Conservation (phyloP, 1,140 invertebrate species). For the Drosophila dunni region DNA sequence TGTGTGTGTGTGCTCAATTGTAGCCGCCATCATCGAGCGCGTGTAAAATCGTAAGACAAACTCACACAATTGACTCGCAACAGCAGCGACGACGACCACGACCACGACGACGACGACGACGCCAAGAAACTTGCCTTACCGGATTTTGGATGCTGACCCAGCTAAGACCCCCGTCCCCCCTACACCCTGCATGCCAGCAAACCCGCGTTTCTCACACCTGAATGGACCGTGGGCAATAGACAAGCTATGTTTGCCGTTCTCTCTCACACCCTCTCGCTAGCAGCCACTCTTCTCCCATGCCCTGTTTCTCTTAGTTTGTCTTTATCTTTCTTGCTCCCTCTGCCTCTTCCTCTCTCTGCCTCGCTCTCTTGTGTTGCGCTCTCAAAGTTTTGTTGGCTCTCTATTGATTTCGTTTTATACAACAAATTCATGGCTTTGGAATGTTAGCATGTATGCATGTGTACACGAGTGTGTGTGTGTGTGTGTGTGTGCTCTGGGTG, state of each 20-base stretch:
- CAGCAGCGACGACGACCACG: slow-evolving; percentile 1
- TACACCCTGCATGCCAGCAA: not conserved
- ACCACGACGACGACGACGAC: slow-evolving; percentile 7
- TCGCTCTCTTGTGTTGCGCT: slow-evolving; percentile 6
- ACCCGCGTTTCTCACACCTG: slow-evolving; percentile 39
- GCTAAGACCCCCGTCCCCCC: slow-evolving; percentile 9
- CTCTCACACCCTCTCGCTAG: not conserved
- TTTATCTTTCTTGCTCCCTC: slow-evolving; percentile 8
- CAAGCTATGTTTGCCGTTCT: slow-evolving; percentile 8
- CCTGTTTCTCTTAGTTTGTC: slow-evolving; percentile 8
- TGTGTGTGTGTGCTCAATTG: slow-evolving; percentile 44
- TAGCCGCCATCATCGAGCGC: slow-evolving; percentile 44
- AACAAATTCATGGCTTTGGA: slow-evolving; percentile 66
- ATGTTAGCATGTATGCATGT: slow-evolving; percentile 44
- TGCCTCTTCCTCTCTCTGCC: not conserved
- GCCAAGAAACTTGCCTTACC: slow-evolving; percentile 73
- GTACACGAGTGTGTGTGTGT: slow-evolving; percentile 8
- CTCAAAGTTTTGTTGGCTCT: slow-evolving; percentile 30
- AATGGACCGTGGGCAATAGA: slow-evolving; percentile 50
- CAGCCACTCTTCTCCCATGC: slow-evolving; percentile 10
- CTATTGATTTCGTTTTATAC: slow-evolving; percentile 70
- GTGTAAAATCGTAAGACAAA: slow-evolving; percentile 71
- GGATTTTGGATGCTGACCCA: slow-evolving; percentile 76
- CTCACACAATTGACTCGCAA: slow-evolving; percentile 72
- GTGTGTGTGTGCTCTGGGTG: slow-evolving; percentile 7